A percentile compares a stretch with the other conserved stretches of the same genome.
Conservation (phyloP, 2,113 vertebrate genomes). For the Egretta garzetta region DNA sequence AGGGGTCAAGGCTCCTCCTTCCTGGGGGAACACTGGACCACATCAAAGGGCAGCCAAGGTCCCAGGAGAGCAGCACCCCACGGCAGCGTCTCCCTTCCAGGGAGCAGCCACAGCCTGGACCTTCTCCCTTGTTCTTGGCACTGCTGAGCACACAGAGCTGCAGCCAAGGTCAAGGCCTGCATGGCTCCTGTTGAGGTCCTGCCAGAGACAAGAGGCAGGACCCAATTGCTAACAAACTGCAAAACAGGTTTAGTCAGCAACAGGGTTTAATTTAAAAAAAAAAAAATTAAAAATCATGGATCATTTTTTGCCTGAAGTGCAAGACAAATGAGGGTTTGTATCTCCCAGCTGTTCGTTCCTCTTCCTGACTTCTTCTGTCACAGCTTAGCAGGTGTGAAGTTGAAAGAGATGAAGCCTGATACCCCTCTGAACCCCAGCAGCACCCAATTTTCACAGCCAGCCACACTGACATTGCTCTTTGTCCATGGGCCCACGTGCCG, state of each 20-base stretch:
- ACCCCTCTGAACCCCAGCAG: background rate
- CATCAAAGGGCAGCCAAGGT: background rate
- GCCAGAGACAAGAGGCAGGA: background rate
- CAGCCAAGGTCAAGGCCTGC: background rate
- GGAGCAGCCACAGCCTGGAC: background rate
- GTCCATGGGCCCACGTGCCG: accelerated
- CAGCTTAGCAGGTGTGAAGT: background rate
- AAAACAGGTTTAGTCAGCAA: background rate
- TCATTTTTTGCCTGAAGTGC: background rate
- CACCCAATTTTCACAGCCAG: background rate
- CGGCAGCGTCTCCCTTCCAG: background rate
- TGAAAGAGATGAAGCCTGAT: background rate
- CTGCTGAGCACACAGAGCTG: accelerated
- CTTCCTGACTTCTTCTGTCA: background rate
- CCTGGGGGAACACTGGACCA: background rate
- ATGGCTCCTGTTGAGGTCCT: background rate
- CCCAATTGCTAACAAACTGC: background rate
- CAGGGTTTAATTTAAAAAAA: background rate
- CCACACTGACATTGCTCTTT: accelerated
- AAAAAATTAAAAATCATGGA: background rate
- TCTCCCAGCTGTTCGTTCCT: background rate
- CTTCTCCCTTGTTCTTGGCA: background rate
- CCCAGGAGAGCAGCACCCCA: accelerated
- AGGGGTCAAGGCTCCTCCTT: background rate
- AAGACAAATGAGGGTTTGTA: background rate